These are phyloP conservation scores for Rhinolophus sinicus DNA, from an alignment of 2,113 vertebrate species.

Conservation along the genomic window DNA sequence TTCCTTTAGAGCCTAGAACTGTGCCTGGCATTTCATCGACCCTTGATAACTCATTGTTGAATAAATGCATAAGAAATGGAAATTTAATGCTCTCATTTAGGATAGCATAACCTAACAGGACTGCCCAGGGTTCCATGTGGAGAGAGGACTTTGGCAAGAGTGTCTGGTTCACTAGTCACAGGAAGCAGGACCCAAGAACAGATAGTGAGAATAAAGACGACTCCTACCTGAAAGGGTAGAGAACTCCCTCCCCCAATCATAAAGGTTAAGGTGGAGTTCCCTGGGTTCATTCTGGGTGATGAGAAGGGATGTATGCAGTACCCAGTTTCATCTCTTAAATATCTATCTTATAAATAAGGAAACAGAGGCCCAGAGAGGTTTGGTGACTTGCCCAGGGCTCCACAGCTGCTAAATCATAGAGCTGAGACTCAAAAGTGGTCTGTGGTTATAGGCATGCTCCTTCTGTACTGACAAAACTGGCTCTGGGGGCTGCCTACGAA, in stretches of 20 bases:
- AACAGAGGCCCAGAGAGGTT: not conserved
- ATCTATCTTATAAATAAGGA: not conserved
- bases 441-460: accelerated
- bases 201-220: not conserved
- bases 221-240: not conserved
- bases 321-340: not conserved
- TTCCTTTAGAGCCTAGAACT: not conserved
- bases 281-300: not conserved
- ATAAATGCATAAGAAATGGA: not conserved
- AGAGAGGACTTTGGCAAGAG: not conserved
- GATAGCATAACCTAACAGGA: not conserved
- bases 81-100: not conserved
- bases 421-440: not conserved
- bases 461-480: not conserved
- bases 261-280: not conserved
- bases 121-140: not conserved
- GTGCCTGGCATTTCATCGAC: not conserved
- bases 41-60: not conserved
- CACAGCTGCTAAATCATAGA: not conserved
- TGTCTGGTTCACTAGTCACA: too few relatives aligned
- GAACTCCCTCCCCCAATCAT: accelerated
- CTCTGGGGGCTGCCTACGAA: not conserved
- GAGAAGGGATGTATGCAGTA: not conserved
- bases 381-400: not conserved
- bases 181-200: not conserved